Conservation (phyloP, 2,888 invertebrate species). For the Alsophila aescularia region DNA sequence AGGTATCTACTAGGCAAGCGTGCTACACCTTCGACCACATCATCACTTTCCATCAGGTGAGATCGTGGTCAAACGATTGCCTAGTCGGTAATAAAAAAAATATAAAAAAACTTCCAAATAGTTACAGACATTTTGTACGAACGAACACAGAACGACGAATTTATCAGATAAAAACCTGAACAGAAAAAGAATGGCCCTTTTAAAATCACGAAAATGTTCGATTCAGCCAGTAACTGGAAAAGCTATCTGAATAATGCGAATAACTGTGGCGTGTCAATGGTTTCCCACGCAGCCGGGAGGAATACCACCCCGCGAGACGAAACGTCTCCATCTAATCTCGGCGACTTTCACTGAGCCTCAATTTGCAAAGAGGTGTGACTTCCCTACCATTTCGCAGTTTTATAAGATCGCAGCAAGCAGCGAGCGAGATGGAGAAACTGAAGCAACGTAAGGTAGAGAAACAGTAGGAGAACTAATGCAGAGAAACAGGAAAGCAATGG, state of each 20-base stretch:
- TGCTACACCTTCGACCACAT: no score
- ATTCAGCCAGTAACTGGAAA: constrained; percentile 3
- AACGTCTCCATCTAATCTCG: constrained; percentile 52
- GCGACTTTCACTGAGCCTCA: constrained; percentile 49
- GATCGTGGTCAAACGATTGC: no score
- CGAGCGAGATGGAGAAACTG: constrained; percentile 39
- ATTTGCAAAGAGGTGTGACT: constrained; percentile 58
- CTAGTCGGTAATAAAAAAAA: no score
- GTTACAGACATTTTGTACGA: not conserved
- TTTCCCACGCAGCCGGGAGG: constrained; percentile 16
- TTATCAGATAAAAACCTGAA: not conserved
- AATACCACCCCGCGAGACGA: constrained; percentile 36
- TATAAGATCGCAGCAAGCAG: constrained; percentile 38
- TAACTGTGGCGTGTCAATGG: constrained; percentile 23
- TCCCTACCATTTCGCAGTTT: constrained; percentile 53
- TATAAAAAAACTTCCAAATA: no score
- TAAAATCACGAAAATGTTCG: not conserved
- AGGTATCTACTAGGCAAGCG: no score
- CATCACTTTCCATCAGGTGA: no score
- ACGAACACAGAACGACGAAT: not conserved
- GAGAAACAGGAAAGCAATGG: no score
- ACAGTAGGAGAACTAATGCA: not conserved
- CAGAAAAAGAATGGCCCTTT: not conserved
- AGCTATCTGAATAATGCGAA: constrained; percentile 24
- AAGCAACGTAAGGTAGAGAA: not conserved